These are phyloP conservation scores for Colostygia pectinataria DNA, from an alignment of 2,888 invertebrate genomes.

Conservation along the genomic window DNA sequence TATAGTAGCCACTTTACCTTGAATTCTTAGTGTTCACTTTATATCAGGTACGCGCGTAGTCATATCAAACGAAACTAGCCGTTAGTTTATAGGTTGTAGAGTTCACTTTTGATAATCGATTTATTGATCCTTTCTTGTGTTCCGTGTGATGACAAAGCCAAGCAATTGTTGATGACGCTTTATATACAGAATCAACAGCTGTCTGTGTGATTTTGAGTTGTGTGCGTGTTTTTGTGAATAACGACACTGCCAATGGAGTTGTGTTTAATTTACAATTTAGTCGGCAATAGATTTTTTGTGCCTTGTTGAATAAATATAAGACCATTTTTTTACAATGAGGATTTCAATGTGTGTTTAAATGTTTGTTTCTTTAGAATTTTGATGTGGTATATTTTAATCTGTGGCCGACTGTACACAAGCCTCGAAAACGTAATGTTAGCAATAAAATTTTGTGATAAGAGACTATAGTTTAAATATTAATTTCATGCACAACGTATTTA, in stretches of 20 bases:
- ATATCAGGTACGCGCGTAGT: conserved; percentile 60
- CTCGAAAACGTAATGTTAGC: conserved; percentile 66
- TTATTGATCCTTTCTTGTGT: conserved; percentile 48
- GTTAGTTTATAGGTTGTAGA: conserved; percentile 52
- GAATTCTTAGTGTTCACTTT: conserved; percentile 62
- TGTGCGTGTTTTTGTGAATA: conserved; percentile 27
- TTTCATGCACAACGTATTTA: conserved; percentile 60
- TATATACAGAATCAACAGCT: conserved; percentile 61
- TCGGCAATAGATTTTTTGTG: conserved; percentile 27
- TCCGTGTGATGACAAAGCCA: conserved; percentile 42
- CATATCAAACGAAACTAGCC: conserved; percentile 65
- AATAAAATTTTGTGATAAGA: conserved; percentile 78
- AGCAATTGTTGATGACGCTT: conserved; percentile 45
- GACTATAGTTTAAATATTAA: conserved; percentile 50
- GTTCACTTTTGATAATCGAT: conserved; percentile 57
- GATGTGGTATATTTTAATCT: conserved; percentile 25
- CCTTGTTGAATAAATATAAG: conserved; percentile 23
- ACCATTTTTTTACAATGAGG: conserved; percentile 14
- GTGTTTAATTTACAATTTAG: conserved; percentile 43
- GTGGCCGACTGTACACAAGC: conserved; percentile 36
- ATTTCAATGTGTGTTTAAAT: conserved; percentile 12
- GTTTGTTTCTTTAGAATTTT: conserved; percentile 13
- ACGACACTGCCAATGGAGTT: conserved; percentile 64
- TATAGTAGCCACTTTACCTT: conserved; percentile 40
- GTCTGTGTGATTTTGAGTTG: conserved; percentile 45